Conservation (phyloP, 2,797 vertebrate species). For the Sebastes iracundus region DNA sequence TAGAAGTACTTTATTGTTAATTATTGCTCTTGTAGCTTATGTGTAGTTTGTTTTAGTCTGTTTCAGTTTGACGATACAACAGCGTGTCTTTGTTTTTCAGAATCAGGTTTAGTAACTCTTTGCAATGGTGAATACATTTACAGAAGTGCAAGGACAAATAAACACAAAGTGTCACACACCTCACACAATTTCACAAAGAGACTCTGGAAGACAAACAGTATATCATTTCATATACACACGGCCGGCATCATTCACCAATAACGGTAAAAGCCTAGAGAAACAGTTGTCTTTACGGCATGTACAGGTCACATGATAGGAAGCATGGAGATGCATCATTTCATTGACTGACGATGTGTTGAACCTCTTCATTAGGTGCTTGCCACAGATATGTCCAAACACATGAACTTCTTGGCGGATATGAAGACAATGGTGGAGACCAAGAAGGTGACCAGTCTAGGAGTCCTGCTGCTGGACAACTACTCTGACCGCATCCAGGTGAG, state of each 20-base stretch:
- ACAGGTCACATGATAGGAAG: not conserved
- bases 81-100: not conserved
- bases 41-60: too few relatives aligned
- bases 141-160: not conserved
- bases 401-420: slow-evolving; percentile 93
- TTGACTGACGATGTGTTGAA: not conserved
- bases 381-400: slow-evolving; percentile 97
- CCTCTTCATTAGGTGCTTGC: slow-evolving; percentile 86
- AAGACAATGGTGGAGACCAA: slow-evolving; percentile 98
- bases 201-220: not conserved
- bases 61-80: not conserved
- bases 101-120: not conserved
- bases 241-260: not conserved
- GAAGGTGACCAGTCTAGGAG: slow-evolving; percentile 94
- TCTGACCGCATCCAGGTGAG: slow-evolving; percentile 93
- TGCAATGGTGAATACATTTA: not conserved
- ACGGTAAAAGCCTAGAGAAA: not conserved
- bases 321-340: not conserved
- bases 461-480: slow-evolving; percentile 94
- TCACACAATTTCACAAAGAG: not conserved
- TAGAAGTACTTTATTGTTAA: not conserved
- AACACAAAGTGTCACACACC: not conserved
- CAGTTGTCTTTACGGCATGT: not conserved
- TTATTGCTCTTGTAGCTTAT: not conserved
- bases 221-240: not conserved